phyloP scores from a whole-genome alignment of 2,888 invertebrate genomes.

The Labia minor region DNA sequence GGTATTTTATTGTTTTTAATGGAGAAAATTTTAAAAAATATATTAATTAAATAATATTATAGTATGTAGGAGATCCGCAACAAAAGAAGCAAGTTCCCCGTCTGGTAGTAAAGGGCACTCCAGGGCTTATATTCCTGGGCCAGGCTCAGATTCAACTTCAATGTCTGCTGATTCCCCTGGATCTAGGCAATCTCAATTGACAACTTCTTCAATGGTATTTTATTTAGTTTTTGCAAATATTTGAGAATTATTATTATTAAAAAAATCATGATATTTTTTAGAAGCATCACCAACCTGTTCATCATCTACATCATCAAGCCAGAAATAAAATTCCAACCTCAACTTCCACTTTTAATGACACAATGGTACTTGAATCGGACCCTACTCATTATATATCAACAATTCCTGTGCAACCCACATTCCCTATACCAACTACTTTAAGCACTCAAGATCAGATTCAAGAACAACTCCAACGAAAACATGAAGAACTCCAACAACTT shows the following conservation, averaged over 20 bases:
- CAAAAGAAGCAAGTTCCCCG: constrained; percentile 13
- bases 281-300: constrained; percentile 25
- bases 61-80: not conserved
- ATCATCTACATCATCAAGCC: constrained; percentile 23
- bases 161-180: constrained; percentile 56
- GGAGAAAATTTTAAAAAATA: not conserved
- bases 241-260: no score
- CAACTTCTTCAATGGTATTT: constrained; percentile 40
- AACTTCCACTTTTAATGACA: constrained; percentile 22
- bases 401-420: constrained; percentile 47
- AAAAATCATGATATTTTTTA: no score
- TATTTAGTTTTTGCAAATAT: not conserved
- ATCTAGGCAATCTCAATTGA: constrained; percentile 45
- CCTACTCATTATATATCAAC: constrained; percentile 45
- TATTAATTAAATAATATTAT: not conserved
- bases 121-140: constrained; percentile 31
- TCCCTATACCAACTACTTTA: constrained; percentile 27
- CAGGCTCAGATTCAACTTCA: constrained; percentile 51
- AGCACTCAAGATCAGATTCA: constrained; percentile 44
- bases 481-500: constrained; percentile 72
- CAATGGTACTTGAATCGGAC: constrained; percentile 36
- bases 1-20: constrained; percentile 22
- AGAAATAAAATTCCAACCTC: constrained; percentile 23
- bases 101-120: constrained; percentile 16
- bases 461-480: constrained; percentile 68